A percentile compares a stretch with the other conserved stretches of the same genome.
phyloP scores from a whole-genome alignment of 2,113 vertebrate species.

The Siniperca knerii region DNA sequence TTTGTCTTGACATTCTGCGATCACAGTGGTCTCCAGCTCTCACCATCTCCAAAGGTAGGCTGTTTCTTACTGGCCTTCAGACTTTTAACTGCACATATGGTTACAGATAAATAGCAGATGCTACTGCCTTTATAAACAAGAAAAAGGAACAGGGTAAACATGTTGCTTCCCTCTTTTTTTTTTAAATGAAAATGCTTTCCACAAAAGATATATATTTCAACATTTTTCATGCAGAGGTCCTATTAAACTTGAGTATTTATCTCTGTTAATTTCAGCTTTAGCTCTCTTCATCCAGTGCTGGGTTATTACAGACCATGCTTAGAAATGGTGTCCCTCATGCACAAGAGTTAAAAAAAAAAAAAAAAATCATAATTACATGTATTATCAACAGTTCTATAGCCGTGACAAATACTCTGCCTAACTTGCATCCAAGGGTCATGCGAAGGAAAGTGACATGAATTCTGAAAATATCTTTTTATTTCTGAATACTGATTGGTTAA shows the following conservation, averaged over 20 bases:
- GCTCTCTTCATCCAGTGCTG: constrained; percentile 1
- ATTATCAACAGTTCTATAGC: neutral
- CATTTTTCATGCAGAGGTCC: neutral
- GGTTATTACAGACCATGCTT: neutral
- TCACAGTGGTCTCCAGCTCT: constrained; percentile 94
- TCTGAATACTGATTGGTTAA: constrained; percentile 5
- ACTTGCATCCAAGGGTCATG: neutral
- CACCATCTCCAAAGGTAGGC: constrained; percentile 99
- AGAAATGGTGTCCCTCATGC: neutral
- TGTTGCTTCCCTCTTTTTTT: neutral
- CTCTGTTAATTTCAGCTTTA: constrained; percentile 28
- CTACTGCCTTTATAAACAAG: neutral
- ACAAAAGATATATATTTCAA: neutral
- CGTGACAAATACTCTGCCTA: neutral
- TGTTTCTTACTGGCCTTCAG: neutral
- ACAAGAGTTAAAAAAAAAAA: no score
- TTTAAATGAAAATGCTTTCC: constrained; percentile 3
- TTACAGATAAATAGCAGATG: neutral
- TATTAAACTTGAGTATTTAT: neutral
- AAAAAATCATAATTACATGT: neutral
- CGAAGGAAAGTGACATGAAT: neutral
- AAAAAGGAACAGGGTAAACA: neutral
- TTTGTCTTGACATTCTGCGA: constrained; percentile 89
- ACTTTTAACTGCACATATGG: constrained; percentile 1
- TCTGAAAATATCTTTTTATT: constrained; percentile 3